Evolutionary conservation across 1,140 invertebrate species (phyloP).

Genomic region (Ips typographus): DNA sequence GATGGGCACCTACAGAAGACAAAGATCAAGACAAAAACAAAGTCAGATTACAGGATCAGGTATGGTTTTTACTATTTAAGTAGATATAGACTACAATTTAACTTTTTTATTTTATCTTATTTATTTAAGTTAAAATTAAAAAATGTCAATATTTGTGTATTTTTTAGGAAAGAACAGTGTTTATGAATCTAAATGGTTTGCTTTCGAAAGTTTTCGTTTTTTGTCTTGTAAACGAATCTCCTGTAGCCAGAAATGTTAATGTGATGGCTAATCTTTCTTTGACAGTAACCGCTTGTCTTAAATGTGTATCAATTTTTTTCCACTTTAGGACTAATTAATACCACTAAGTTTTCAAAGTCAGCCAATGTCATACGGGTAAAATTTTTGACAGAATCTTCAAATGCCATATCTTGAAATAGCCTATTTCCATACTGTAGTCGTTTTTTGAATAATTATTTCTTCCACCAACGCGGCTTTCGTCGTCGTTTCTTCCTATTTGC

Average conservation of each 20-base stretch:
- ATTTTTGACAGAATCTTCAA: constrained; percentile 15
- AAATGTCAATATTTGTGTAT: background rate
- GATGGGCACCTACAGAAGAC: constrained; percentile 9
- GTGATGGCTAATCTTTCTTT: too few species aligned
- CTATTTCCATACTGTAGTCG: constrained; percentile 18
- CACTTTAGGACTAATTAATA: too few species aligned
- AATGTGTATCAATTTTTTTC: too few species aligned
- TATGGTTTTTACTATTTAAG: background rate
- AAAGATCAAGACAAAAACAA: constrained; percentile 5
- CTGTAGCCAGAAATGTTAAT: too few species aligned
- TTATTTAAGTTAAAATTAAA: background rate
- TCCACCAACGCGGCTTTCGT: constrained; percentile 11
- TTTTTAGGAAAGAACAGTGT: background rate
- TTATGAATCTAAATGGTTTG: constrained; percentile 1
- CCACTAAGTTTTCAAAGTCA: background rate
- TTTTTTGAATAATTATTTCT: constrained; percentile 15
- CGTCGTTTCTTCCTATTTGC: constrained; percentile 18
- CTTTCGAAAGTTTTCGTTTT: background rate
- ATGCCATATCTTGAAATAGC: constrained; percentile 15
- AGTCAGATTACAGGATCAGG: constrained; percentile 8
- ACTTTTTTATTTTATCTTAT: background rate
- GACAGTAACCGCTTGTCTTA: too few species aligned
- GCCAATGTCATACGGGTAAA: background rate
- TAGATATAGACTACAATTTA: background rate
- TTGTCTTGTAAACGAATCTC: too few species aligned